Evolutionary conservation across 2,797 vertebrate genomes (phyloP).

Genomic region (Halcyon leucocephala): DNA sequence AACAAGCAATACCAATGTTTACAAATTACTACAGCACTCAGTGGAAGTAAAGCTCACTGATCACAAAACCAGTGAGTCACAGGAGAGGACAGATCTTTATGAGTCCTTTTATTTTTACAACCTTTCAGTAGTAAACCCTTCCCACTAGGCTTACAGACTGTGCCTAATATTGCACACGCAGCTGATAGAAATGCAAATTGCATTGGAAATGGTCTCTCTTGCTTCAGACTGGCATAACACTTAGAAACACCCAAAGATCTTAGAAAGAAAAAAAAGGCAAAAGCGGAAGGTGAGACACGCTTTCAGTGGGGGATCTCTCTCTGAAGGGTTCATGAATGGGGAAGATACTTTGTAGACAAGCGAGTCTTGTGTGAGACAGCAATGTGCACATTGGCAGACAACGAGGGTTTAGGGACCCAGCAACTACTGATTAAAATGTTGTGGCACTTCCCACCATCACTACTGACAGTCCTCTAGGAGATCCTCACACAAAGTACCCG

Average conservation of each 20-base stretch:
- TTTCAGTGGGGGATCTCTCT: not conserved
- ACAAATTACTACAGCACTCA: slow-evolving; percentile 28
- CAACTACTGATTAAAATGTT: not conserved
- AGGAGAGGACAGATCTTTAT: slow-evolving; percentile 7
- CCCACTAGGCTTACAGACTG: not conserved
- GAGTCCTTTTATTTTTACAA: slow-evolving; percentile 47
- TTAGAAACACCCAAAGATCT: not conserved
- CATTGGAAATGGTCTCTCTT: slow-evolving; percentile 6
- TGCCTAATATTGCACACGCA: not conserved
- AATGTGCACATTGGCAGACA: not conserved
- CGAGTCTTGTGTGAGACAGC: not conserved
- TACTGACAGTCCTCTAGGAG: not conserved
- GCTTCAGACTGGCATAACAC: not conserved
- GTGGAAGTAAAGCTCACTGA: slow-evolving; percentile 31
- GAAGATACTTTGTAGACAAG: not conserved
- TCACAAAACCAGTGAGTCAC: slow-evolving; percentile 22
- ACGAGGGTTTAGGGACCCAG: not conserved
- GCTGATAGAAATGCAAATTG: not conserved
- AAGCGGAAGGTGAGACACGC: not conserved
- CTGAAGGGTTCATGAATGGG: not conserved
- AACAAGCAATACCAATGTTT: slow-evolving; percentile 44
- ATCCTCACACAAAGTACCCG: not conserved
- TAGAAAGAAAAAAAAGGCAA: not conserved
- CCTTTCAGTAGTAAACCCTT: slow-evolving; percentile 11
- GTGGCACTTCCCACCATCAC: not conserved